These are phyloP conservation scores for Drosophila antonietae DNA, from an alignment of 2,888 invertebrate species.

Conservation along the genomic window DNA sequence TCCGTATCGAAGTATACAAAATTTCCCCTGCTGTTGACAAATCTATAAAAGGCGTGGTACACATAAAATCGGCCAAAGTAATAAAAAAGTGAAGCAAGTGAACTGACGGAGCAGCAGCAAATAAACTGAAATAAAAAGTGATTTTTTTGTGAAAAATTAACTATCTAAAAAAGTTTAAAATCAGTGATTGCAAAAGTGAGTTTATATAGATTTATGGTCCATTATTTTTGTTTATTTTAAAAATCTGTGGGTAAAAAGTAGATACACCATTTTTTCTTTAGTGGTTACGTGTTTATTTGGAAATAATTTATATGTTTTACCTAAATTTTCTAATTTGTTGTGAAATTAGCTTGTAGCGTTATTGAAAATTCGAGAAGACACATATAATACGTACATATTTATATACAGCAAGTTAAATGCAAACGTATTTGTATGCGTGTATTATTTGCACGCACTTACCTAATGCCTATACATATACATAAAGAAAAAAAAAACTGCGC, in stretches of 20 bases:
- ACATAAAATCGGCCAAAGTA: not conserved
- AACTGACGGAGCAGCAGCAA: not conserved
- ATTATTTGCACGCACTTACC: slow-evolving; percentile 6
- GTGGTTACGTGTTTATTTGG: not conserved
- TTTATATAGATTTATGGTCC: not conserved
- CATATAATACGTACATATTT: too few species aligned
- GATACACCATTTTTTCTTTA: slow-evolving; percentile 34
- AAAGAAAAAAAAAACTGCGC: not conserved
- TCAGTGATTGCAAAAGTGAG: slow-evolving; percentile 32
- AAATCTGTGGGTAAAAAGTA: fast-evolving
- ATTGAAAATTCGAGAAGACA: slow-evolving; percentile 49
- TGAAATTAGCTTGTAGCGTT: slow-evolving; percentile 53
- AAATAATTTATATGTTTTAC: not conserved
- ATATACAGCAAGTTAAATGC: not conserved
- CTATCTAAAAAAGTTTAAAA: slow-evolving; percentile 11
- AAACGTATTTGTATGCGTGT: not conserved
- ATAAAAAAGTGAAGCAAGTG: slow-evolving; percentile 23
- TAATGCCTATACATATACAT: not conserved
- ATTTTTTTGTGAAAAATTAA: slow-evolving; percentile 18
- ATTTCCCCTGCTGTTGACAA: slow-evolving; percentile 31
- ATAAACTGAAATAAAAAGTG: slow-evolving; percentile 12
- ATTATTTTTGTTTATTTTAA: not conserved
- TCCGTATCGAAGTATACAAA: not conserved
- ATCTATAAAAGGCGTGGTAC: slow-evolving; percentile 36
- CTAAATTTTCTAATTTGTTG: slow-evolving; percentile 28